Evolutionary conservation across 2,797 vertebrate species (phyloP), one percentile per base, ranked within the genome.

Genomic region (Pipistrellus pipistrellus): DNA sequence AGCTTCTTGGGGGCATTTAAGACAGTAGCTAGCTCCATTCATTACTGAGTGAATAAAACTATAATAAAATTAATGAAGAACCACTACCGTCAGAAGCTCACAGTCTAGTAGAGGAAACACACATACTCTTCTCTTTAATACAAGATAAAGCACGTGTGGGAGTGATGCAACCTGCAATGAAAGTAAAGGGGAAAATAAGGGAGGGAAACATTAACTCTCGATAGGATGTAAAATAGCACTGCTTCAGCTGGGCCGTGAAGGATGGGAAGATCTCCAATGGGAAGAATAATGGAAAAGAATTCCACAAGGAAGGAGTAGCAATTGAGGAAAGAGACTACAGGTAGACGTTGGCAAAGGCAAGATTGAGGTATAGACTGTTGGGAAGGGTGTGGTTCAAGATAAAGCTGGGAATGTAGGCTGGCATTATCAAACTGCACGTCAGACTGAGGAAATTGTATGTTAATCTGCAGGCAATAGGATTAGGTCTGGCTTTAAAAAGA

Each of bases 61-160:
- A 90, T 55, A 90, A 69, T 75, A 69, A 59, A 90, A 84, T 68
- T 53, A 91, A 59, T 46, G 23, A 75, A 94, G 91, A 94, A 35
- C 68, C 64, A 88, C 25, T 59, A 15, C 18, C n/a, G 41, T 73
- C 51, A 85, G 80, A 32, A 75, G 32, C 8, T 20, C 44, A 85
- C 15, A 53, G 51, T 62, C 30, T 27, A 83, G 69, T 32, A 85
- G 10, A 78, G 32, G 6, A 92, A 75, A 69, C 5, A 64, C 11
- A 78, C 15, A 86, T 10, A 81, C 20, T 48, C 59, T 89, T 72
- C 81, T 66, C 57, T 87, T 89, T 71, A 86, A 86, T 46, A 66
- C 14, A 77, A 75, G 92, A 85, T 88, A 84, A 94, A 81, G 25
- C 55, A 82, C 82, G 14, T 66, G 14, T 53, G 81, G 8, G 44